Evolutionary conservation across 1,140 invertebrate genomes (phyloP).

Genomic region (Nephila pilipes): DNA sequence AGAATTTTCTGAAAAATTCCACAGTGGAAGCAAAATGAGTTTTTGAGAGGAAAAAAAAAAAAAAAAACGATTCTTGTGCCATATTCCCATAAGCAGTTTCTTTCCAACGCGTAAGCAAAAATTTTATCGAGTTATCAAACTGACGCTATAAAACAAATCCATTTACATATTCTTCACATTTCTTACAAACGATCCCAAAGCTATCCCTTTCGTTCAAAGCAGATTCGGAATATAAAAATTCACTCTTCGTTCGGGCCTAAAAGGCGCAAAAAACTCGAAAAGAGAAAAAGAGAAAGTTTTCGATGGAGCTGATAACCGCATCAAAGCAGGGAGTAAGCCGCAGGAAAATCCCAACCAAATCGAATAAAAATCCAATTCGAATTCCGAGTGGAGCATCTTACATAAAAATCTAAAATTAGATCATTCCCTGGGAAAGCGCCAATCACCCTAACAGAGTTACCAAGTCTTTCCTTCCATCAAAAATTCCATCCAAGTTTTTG

Average conservation of each 20-base stretch:
- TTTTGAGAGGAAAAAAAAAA: too few relatives aligned
- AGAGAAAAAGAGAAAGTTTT: not conserved
- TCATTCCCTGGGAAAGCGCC: not conserved
- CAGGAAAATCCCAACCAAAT: not conserved
- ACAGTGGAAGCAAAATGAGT: too few relatives aligned
- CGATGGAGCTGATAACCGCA: not conserved
- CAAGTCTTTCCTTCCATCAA: not conserved
- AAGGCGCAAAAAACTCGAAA: not conserved
- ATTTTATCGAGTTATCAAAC: not conserved
- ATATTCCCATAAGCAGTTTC: not conserved
- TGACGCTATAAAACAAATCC: not conserved
- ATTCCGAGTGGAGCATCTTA: not conserved
- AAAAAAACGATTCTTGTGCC: too few relatives aligned
- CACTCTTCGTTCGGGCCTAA: not conserved
- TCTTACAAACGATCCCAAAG: not conserved
- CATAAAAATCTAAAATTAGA: constrained; percentile 28
- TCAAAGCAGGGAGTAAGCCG: not conserved
- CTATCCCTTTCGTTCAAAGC: not conserved
- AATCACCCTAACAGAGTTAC: constrained; percentile 18
- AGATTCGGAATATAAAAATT: not conserved
- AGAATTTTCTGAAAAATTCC: too few relatives aligned
- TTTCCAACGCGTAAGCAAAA: not conserved
- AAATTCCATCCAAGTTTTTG: constrained; percentile 30
- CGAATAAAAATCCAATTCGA: not conserved
- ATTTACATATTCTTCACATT: not conserved